Conservation (phyloP, 2,888 invertebrate species). For the Andrena camellia region DNA sequence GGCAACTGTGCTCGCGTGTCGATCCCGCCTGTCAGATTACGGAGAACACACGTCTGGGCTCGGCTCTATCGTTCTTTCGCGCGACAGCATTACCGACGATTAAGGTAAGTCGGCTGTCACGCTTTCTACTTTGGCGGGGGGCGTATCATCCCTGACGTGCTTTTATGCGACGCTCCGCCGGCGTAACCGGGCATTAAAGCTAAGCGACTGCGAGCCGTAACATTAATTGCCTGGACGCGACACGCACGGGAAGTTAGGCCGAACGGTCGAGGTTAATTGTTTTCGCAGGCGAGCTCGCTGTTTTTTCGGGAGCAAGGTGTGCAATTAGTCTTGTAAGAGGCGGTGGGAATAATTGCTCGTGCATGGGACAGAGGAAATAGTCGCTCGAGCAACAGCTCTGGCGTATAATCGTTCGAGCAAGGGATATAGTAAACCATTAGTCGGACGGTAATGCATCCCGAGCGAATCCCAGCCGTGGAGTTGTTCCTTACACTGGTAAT, state of each 20-base stretch:
- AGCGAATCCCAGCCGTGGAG: too few relatives aligned
- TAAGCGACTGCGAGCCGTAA: neutral
- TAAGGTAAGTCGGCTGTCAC: conserved; percentile 44
- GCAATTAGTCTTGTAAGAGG: too few relatives aligned
- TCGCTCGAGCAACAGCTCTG: too few relatives aligned
- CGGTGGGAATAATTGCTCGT: too few relatives aligned
- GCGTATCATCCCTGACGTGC: neutral
- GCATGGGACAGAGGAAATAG: too few relatives aligned
- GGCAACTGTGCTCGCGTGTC: conserved; percentile 18
- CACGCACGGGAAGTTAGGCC: neutral
- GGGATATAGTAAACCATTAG: too few relatives aligned
- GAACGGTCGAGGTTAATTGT: neutral
- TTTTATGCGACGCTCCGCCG: conserved; percentile 12
- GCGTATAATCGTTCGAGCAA: too few relatives aligned
- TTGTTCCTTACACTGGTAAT: too few relatives aligned
- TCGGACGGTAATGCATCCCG: too few relatives aligned
- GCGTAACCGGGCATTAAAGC: neutral
- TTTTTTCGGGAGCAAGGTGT: too few relatives aligned
- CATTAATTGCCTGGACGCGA: neutral
- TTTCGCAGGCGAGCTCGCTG: neutral
- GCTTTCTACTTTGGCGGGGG: neutral
- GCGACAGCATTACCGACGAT: conserved; percentile 27
- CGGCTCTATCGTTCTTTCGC: neutral
- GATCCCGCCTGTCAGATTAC: conserved; percentile 36
- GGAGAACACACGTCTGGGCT: conserved; percentile 13